phyloP scores from a whole-genome alignment of 2,113 vertebrate species.

The Pao palembangensis region DNA sequence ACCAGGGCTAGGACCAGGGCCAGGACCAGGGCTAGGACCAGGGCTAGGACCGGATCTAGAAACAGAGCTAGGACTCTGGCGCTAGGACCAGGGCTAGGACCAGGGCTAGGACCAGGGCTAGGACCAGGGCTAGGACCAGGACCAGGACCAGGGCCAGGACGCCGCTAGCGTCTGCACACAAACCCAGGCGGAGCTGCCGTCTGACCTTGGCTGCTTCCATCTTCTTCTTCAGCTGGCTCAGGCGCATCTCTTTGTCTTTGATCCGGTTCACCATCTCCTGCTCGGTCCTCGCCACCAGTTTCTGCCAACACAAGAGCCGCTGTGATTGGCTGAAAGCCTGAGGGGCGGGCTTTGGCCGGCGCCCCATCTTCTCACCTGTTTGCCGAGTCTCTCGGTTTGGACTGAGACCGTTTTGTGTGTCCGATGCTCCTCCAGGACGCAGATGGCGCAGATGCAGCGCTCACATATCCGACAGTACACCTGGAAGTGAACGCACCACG shows the following conservation, averaged over 20 bases:
- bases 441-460: constrained; percentile 74
- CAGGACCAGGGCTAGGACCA: too few species aligned
- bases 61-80: too few species aligned
- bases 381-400: constrained; percentile 67
- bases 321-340: neutral
- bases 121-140: too few species aligned
- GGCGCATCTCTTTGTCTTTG: constrained; percentile 41
- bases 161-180: neutral
- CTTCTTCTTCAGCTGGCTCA: constrained; percentile 53
- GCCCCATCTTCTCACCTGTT: constrained; percentile 59
- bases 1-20: too few species aligned
- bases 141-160: too few species aligned
- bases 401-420: constrained; percentile 70
- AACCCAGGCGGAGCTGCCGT: neutral
- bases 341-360: too few species aligned
- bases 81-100: too few species aligned
- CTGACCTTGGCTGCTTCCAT: constrained; percentile 58
- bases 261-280: constrained; percentile 68
- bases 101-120: too few species aligned
- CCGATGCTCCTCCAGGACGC: constrained; percentile 69
- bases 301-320: constrained; percentile 41
- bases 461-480: constrained; percentile 72
- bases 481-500: constrained; percentile 24
- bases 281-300: constrained; percentile 67
- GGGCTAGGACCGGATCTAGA: too few species aligned